Base-by-base conservation (phyloP, 2,888 invertebrate species). In the Acanthoscelides obtectus region DNA sequence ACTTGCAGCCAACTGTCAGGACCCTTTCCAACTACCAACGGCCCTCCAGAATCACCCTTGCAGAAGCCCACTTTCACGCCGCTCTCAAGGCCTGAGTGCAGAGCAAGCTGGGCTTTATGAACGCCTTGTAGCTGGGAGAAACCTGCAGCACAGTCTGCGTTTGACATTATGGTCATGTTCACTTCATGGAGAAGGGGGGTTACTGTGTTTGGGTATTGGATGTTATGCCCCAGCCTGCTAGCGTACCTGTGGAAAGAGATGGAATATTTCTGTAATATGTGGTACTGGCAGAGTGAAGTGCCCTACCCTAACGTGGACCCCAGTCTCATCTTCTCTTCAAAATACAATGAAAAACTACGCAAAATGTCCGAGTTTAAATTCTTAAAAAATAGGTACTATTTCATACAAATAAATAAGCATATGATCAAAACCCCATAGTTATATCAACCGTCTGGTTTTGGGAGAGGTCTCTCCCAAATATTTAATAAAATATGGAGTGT, bases 31-130 rank as follows among this genome's bases (percentile, higher is more conserved):
- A 77, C 73, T 8, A 74, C 67, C 17, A 79, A 69, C 1, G 79
- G 78, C 0, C 79, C 79, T 17, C 79, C 78, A 19, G 76, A 77
- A 69, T 79, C 79, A n/a, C 79, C 79, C 12, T 74, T 77, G 69
- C 79, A 79, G 5, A 75, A 72, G 27, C 76, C 76, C 21, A 75
- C 72, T 2, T 68, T 73, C 1, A 75, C 76, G 63, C 72, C 0
- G 3, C 69, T 4, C 17, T 45, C 45, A 1, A 45, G 45, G 45
- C 45, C 72, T 63, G 27, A 70, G 70, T 45, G 45, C 45, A 45
- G 45, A 45, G 45, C 19, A 75, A 74, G 19, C 69, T 76, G 63
- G 75, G 71, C 68, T 67, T 64, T 12, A 78, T 66, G 20, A 75
- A 66, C 2, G 66, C 63, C 1, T 69, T 69, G 22, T 75, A 75